Conservation (phyloP, 2,113 vertebrate species). For the Lagenorhynchus albirostris region DNA sequence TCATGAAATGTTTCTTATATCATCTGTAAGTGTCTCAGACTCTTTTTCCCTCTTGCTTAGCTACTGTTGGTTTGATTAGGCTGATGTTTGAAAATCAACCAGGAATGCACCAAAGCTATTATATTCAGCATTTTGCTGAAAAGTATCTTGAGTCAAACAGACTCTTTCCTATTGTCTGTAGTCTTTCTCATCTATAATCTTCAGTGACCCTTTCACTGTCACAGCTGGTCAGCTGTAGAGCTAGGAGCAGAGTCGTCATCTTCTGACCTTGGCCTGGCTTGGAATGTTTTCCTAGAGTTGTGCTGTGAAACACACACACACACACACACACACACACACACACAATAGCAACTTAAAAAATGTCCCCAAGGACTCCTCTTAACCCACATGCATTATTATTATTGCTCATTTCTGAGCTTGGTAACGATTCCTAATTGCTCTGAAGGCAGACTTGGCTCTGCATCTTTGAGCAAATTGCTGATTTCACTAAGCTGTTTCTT, state of each 20-base stretch:
- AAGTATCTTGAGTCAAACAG: background rate
- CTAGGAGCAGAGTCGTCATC: background rate
- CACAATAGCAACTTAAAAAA: background rate
- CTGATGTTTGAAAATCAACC: background rate
- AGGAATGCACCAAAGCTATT: background rate
- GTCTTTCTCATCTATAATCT: background rate
- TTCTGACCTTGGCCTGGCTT: background rate
- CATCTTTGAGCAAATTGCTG: background rate
- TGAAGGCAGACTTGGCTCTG: background rate
- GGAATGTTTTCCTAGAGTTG: background rate
- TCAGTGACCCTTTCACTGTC: background rate
- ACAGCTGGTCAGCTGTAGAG: too few species aligned
- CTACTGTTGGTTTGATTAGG: background rate
- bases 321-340: too few species aligned
- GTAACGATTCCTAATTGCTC: background rate
- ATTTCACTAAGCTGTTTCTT: background rate
- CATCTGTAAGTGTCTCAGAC: background rate
- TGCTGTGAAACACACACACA: background rate
- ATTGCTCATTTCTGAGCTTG: background rate
- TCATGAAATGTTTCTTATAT: background rate
- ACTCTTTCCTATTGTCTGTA: background rate
- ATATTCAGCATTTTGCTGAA: background rate
- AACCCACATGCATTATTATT: background rate
- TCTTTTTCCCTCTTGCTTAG: background rate
- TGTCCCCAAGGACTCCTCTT: background rate